phyloP scores from a whole-genome alignment of 1,140 invertebrate species.

The Pseudobourletiella spinata region DNA sequence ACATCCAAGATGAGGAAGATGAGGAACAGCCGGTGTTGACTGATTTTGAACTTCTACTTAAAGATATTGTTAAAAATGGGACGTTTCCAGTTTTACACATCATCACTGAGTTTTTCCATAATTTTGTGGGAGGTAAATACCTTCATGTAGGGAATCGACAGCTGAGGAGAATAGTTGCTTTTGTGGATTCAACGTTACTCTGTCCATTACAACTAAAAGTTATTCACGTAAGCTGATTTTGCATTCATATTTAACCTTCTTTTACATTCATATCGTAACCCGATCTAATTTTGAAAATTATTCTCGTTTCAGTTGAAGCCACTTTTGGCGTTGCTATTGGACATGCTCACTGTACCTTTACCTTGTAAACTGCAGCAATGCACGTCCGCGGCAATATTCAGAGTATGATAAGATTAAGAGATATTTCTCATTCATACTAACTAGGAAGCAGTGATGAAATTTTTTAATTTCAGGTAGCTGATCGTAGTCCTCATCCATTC shows the following conservation, averaged over 20 bases:
- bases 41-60: conserved; percentile 1
- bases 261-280: no score
- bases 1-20: not conserved
- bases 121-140: not conserved
- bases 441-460: not conserved
- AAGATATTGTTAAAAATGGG: conserved; percentile 1
- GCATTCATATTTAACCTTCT: no score
- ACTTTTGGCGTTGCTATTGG: not conserved
- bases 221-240: not conserved
- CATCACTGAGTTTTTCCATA: conserved; percentile 4
- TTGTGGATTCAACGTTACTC: not conserved
- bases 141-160: not conserved
- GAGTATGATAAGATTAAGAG: not conserved
- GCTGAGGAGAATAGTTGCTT: not conserved
- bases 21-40: not conserved
- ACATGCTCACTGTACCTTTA: not conserved
- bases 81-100: conserved; percentile 11
- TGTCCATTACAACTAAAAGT: not conserved
- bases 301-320: not conserved
- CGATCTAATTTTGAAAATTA: no score
- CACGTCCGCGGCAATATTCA: not conserved
- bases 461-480: not conserved
- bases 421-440: not conserved
- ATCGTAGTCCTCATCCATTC: not conserved
- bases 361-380: not conserved